Percentiles rank a stretch among this genome's conserved stretches.
Evolutionary conservation across 2,888 invertebrate genomes (phyloP).

Genomic region (Carcina quercana): DNA sequence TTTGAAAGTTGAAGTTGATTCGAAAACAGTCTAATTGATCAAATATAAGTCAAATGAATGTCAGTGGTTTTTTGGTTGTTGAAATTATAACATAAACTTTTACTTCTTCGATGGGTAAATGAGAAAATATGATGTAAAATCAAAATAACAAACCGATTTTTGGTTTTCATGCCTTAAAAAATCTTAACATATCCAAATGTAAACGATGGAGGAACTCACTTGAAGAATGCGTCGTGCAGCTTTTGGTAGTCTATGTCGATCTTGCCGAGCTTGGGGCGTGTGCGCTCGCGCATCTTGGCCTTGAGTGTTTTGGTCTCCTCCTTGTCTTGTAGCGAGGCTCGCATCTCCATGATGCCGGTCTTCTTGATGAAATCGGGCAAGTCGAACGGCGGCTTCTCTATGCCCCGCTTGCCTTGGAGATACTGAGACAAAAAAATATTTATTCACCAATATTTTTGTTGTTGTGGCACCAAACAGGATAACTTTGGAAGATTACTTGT

Average conservation of each 20-base stretch:
- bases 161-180: too few relatives aligned
- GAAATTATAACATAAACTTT: too few relatives aligned
- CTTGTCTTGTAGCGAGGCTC: constrained; percentile 97
- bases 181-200: too few relatives aligned
- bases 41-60: too few relatives aligned
- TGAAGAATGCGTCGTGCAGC: constrained; percentile 98
- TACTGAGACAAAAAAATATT: constrained; percentile 63
- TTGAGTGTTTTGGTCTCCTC: constrained; percentile 96
- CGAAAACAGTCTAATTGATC: too few relatives aligned
- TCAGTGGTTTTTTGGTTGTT: too few relatives aligned
- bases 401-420: constrained; percentile 97
- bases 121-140: too few relatives aligned
- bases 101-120: too few relatives aligned
- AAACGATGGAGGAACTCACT: constrained; percentile 65
- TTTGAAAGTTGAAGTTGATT: too few relatives aligned
- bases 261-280: constrained; percentile 98
- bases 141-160: too few relatives aligned
- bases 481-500: too few relatives aligned
- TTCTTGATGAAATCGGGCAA: constrained; percentile 98
- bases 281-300: constrained; percentile 97
- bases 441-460: too few relatives aligned
- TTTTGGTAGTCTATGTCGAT: constrained; percentile 99
- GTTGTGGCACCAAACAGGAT: background rate
- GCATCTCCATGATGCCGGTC: constrained; percentile 99
- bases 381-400: constrained; percentile 99